Percentiles rank a stretch among this genome's conserved stretches.
phyloP scores from a whole-genome alignment of 1,140 invertebrate genomes.

The Batillaria attramentaria region DNA sequence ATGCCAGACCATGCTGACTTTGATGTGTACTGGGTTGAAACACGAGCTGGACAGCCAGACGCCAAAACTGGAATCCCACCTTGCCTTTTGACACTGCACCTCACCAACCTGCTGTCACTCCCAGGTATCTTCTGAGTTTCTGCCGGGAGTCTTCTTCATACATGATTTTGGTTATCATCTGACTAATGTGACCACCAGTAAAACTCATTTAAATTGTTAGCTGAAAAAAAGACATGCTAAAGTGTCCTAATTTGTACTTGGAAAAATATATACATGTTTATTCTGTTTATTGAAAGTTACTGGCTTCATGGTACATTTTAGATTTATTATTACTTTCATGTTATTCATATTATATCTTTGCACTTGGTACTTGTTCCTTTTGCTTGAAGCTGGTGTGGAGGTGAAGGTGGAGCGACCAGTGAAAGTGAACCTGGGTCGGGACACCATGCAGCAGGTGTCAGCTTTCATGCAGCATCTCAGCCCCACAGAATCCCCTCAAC shows the following conservation, averaged over 20 bases:
- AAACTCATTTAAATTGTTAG: not conserved
- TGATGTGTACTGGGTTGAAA: conserved; percentile 75
- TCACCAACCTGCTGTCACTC: conserved; percentile 63
- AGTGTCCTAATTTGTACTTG: too few relatives aligned
- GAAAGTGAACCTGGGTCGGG: conserved; percentile 72
- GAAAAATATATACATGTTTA: too few relatives aligned
- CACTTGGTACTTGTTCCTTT: too few relatives aligned
- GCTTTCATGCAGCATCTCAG: conserved; percentile 49
- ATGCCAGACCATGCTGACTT: conserved; percentile 73
- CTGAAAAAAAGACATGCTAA: too few relatives aligned
- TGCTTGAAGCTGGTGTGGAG: conserved; percentile 68
- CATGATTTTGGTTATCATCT: not conserved
- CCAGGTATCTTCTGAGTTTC: conserved; percentile 51
- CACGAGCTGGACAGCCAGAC: conserved; percentile 81
- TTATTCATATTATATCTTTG: too few relatives aligned
- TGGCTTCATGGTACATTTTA: too few relatives aligned
- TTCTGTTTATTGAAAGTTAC: too few relatives aligned
- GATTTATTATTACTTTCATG: too few relatives aligned
- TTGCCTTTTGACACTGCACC: conserved; percentile 79
- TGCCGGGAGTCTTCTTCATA: not conserved
- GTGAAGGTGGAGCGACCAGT: conserved; percentile 77
- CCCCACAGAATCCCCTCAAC: not conserved
- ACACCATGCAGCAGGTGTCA: conserved; percentile 53
- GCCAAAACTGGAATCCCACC: conserved; percentile 86
- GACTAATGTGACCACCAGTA: not conserved